Evolutionary conservation across 2,113 vertebrate species (phyloP).

Genomic region (Todiramphus saurophagus): DNA sequence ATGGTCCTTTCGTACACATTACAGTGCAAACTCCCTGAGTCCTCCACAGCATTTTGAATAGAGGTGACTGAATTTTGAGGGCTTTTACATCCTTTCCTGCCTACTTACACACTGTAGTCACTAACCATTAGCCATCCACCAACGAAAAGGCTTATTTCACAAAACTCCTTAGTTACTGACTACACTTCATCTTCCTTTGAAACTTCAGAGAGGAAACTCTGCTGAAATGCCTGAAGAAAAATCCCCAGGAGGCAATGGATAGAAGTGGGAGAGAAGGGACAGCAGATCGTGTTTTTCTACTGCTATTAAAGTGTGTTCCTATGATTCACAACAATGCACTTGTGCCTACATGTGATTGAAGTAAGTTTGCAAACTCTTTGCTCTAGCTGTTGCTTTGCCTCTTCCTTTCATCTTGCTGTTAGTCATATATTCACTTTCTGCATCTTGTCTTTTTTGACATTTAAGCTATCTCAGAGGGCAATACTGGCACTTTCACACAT

Average conservation of each 20-base stretch:
- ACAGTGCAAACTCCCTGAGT: background rate
- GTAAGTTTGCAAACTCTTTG: conserved; percentile 20
- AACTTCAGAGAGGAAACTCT: background rate
- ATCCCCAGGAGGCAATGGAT: background rate
- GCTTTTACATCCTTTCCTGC: background rate
- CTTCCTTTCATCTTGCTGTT: conserved; percentile 15
- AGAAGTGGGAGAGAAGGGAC: background rate
- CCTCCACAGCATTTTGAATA: background rate
- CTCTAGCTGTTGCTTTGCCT: conserved; percentile 11
- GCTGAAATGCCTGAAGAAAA: background rate
- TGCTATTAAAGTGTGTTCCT: background rate
- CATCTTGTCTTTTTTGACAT: conserved; percentile 45
- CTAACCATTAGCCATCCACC: background rate
- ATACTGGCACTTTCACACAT: conserved; percentile 23
- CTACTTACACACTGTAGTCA: background rate
- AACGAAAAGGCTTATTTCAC: background rate
- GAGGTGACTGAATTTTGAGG: background rate
- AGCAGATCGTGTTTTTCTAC: background rate
- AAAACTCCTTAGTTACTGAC: background rate
- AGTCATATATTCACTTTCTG: conserved; percentile 22
- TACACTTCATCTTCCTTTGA: background rate
- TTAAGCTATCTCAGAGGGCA: conserved; percentile 6
- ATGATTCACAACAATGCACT: conserved; percentile 5
- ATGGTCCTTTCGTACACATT: background rate
- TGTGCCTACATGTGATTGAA: background rate